Conservation (phyloP, 2,797 vertebrate species). For the Hippopotamyrus pictus region DNA sequence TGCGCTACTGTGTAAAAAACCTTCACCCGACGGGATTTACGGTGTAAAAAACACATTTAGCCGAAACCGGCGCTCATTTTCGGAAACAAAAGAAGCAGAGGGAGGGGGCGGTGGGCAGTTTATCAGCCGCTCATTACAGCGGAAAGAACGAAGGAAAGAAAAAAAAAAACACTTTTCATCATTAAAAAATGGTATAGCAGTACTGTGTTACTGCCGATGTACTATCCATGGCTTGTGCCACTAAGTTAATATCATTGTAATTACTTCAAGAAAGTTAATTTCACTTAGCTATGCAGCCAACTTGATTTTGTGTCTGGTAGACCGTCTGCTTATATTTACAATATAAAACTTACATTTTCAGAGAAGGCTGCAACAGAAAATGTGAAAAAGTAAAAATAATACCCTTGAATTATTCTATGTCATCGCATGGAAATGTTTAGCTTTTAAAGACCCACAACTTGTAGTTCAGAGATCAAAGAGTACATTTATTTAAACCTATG, state of each 20-base stretch:
- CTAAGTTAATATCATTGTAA: neutral
- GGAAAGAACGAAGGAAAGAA: slow-evolving; percentile 23
- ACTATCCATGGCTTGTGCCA: neutral
- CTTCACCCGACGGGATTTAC: neutral
- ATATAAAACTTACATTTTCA: neutral
- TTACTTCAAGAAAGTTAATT: neutral
- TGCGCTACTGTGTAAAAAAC: neutral
- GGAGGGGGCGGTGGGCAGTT: slow-evolving; percentile 10
- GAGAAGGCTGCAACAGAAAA: neutral
- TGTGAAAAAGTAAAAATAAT: neutral
- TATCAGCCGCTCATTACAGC: slow-evolving; percentile 37
- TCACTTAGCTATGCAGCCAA: neutral
- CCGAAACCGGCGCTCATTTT: slow-evolving; percentile 19
- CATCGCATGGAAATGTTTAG: neutral
- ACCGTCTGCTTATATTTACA: neutral
- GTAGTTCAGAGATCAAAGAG: neutral
- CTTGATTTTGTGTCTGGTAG: neutral
- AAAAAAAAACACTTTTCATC: neutral
- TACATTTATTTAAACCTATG: neutral
- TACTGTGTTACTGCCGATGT: neutral
- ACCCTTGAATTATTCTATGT: neutral
- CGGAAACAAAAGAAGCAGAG: slow-evolving; percentile 25
- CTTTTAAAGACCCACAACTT: neutral
- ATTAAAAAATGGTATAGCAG: neutral
- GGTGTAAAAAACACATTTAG: slow-evolving; percentile 6